Conservation (phyloP, 2,113 vertebrate genomes). For the Oncorhynchus gorbuscha region DNA sequence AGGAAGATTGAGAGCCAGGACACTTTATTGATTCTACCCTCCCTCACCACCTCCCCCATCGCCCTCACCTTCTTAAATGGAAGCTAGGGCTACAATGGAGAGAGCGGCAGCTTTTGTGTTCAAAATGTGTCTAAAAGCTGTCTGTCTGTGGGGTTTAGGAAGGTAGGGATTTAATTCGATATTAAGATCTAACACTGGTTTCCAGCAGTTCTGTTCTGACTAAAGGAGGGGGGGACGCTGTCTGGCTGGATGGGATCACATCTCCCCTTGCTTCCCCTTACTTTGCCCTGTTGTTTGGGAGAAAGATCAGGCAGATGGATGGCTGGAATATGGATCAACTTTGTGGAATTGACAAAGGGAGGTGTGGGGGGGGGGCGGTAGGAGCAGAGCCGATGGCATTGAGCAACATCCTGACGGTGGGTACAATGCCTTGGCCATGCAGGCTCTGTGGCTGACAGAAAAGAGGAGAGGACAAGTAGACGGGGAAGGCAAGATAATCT, state of each 20-base stretch:
- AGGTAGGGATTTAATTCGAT: slow-evolving; percentile 87
- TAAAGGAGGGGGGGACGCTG: not conserved
- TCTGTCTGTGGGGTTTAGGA: slow-evolving; percentile 73
- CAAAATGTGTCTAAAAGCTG: slow-evolving; percentile 97
- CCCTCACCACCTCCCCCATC: slow-evolving; percentile 58
- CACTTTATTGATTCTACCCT: slow-evolving; percentile 92
- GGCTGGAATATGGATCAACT: slow-evolving; percentile 74
- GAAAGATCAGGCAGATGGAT: slow-evolving; percentile 70
- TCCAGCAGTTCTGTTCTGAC: slow-evolving; percentile 48
- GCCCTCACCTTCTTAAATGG: slow-evolving; percentile 90
- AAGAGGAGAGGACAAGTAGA: slow-evolving; percentile 45
- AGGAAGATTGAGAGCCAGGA: slow-evolving; percentile 93
- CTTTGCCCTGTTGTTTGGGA: slow-evolving; percentile 64
- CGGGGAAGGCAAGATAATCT: slow-evolving; percentile 8
- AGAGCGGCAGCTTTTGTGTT: slow-evolving; percentile 90
- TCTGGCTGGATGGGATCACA: slow-evolving; percentile 49
- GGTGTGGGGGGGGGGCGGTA: slow-evolving; percentile 40
- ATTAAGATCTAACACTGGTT: slow-evolving; percentile 79
- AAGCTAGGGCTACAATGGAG: slow-evolving; percentile 90
- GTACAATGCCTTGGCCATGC: slow-evolving; percentile 52
- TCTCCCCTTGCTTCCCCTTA: slow-evolving; percentile 46
- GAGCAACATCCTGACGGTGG: slow-evolving; percentile 30
- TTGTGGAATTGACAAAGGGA: slow-evolving; percentile 67
- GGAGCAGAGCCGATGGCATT: slow-evolving; percentile 43
- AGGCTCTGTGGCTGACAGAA: slow-evolving; percentile 38